Percentiles rank a stretch among this genome's conserved stretches.
These are phyloP conservation scores for Noctuana brunneofusca DNA, from an alignment of 2,888 invertebrate genomes.

Conservation along the genomic window DNA sequence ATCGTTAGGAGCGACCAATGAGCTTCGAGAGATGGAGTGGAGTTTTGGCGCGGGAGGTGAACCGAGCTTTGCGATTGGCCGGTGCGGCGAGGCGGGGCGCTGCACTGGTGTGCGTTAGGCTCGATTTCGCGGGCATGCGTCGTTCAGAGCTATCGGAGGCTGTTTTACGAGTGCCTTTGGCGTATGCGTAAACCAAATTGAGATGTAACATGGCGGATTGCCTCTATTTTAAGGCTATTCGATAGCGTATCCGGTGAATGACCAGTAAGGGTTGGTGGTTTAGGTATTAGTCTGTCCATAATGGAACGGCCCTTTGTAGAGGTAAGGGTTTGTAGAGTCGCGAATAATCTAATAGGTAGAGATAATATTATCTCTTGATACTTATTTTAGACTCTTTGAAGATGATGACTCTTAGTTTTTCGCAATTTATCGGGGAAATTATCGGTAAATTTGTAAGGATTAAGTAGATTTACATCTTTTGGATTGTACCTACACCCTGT, in stretches of 20 bases:
- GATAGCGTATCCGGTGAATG: conserved; percentile 15
- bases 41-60: conserved; percentile 61
- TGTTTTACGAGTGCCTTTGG: conserved; percentile 12
- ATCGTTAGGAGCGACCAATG: conserved; percentile 56
- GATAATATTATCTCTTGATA: not conserved
- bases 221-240: conserved; percentile 8
- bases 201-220: conserved; percentile 29
- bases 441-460: no score
- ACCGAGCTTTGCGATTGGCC: conserved; percentile 65
- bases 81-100: conserved; percentile 58
- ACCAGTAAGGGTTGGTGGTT: conserved; percentile 14
- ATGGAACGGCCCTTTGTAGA: not conserved
- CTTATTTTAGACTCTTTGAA: not conserved
- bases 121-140: conserved; percentile 54
- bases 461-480: no score
- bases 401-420: no score
- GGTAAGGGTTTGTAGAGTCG: not conserved
- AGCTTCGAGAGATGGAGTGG: conserved; percentile 38
- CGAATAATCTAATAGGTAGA: not conserved
- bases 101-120: conserved; percentile 61
- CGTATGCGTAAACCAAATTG: conserved; percentile 30
- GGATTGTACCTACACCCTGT: no score
- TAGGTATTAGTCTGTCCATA: not conserved
- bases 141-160: conserved; percentile 41
- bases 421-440: no score